Evolutionary conservation across 2,888 invertebrate species (phyloP), one percentile per base, ranked within the genome.

Genomic region (Hirtodrosophila cameraria): DNA sequence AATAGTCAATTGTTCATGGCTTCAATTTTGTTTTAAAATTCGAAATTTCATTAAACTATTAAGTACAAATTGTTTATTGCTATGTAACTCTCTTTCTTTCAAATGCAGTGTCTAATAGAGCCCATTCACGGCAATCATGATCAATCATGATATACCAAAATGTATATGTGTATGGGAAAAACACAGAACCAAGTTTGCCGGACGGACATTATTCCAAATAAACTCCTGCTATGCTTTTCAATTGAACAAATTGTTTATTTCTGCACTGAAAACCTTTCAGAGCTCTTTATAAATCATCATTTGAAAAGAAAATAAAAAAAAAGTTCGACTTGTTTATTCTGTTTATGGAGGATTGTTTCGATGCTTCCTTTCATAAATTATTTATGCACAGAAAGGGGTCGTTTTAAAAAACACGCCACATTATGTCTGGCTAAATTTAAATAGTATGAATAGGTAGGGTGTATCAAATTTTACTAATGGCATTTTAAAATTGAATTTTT

Each of bases 201-300:
- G n/a, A n/a, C n/a, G n/a, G n/a, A n/a, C n/a, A n/a, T n/a, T n/a
- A n/a, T n/a, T n/a, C n/a, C n/a, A n/a, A n/a, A n/a, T n/a, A n/a
- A n/a, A n/a, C n/a, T n/a, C n/a, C n/a, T n/a, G n/a, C n/a, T n/a
- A n/a, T n/a, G n/a, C n/a, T n/a, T 23, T 23, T 23, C 23, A 23
- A 23, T 23, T 23, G 11, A 18, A 38, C 0, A 38, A 46, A 38
- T 20, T 38, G 18, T 16, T 45, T 36, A 36, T 7, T 7, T 41
- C 11, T 27, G 9, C n/a, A 13, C 28, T 16, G 9, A 28, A 35
- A 52, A 20, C 52, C 38, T 61, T 57, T 70, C 11, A 33, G 6
- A 35, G 7, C 25, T 27, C 3, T 13, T 43, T 11, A 53, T 58
- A 69, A 68, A 75, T 62, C 33, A 49, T 38, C 6, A 54, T 43